phyloP scores from a whole-genome alignment of 2,888 invertebrate genomes.

The Hydrotaea cyrtoneurina region DNA sequence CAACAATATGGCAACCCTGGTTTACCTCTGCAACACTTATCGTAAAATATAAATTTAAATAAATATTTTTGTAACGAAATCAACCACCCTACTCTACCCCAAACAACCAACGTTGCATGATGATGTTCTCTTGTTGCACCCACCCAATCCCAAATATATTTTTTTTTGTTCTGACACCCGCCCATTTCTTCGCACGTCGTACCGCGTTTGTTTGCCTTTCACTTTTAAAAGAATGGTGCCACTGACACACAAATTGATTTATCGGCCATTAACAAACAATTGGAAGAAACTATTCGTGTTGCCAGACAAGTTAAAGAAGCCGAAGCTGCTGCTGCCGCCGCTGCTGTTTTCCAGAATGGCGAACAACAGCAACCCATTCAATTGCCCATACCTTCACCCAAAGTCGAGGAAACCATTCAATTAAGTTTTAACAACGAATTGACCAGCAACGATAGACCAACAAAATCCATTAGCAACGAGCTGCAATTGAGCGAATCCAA shows the following conservation, averaged over 20 bases:
- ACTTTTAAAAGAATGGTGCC: slow-evolving; percentile 75
- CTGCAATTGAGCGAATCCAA: slow-evolving; percentile 84
- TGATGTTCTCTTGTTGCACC: slow-evolving; percentile 46
- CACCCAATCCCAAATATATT: slow-evolving; percentile 25
- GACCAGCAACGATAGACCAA: slow-evolving; percentile 73
- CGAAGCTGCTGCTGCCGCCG: slow-evolving; percentile 75
- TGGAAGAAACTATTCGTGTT: slow-evolving; percentile 80
- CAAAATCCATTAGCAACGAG: slow-evolving; percentile 76
- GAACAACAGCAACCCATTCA: slow-evolving; percentile 70
- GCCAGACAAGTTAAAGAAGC: slow-evolving; percentile 80
- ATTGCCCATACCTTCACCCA: slow-evolving; percentile 66
- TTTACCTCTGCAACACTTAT: neutral
- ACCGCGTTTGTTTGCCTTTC: slow-evolving; percentile 5
- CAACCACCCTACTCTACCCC: neutral
- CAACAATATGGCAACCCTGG: slow-evolving; percentile 58
- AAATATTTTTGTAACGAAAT: neutral
- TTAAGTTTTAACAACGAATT: slow-evolving; percentile 78
- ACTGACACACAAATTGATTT: slow-evolving; percentile 80
- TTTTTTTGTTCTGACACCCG: neutral
- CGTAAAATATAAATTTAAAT: slow-evolving; percentile 2
- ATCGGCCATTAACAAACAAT: slow-evolving; percentile 80
- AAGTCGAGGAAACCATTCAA: slow-evolving; percentile 75
- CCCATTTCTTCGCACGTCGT: neutral
- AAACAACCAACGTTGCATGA: slow-evolving; percentile 37
- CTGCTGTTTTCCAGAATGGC: slow-evolving; percentile 58